Base-by-base conservation (phyloP, 2,113 vertebrate species). In the Microtus pennsylvanicus region DNA sequence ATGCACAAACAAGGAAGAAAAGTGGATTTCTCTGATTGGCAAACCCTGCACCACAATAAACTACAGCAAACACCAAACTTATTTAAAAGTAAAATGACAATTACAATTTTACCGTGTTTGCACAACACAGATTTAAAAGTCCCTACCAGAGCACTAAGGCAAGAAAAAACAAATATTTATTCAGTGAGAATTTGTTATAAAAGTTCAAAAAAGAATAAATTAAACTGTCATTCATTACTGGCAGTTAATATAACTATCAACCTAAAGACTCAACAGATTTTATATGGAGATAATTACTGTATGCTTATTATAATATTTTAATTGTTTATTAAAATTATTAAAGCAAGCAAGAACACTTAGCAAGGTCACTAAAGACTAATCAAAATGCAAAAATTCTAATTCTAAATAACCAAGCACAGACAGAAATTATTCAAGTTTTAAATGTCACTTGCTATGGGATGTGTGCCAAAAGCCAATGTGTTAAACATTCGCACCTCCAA, bases 281-380 rank as follows among this genome's bases (percentile, higher is more conserved):
- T 88, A 93, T 16, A 21, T 0, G 12, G 63, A 81, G 83, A 94
- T 17, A 87, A 83, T 58, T 91, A 76, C 76, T 67, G 65, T 38
- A 0, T 90, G 88, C 80, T 93, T 65, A 58, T 63, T 83, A 77
- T 42, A 58, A 92, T 93, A 82, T 91, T 91, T 72, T 42, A 63
- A 52, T 50, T 87, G 38, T n/a, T 76, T 65, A 74, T 83, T 94
- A 67, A 87, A 87, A 90, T 55, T 61, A 93, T n/a, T 83, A 72
- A 82, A 96, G 70, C 24, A 94, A 93, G 26, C 24, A 94, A 93
- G 30, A 95, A 95, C 61, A 89, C 76, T 93, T n/a, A 90, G 28
- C 85, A 85, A 52, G 19, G 4, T 90, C 75, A 22, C 30, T 89
- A 26, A 33, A 87, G 74, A 89, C 50, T 88, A 89, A 89, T 86